Evolutionary conservation across 2,888 invertebrate species (phyloP), one percentile per base, ranked within the genome.

Genomic region (Dichetophora obliterata): DNA sequence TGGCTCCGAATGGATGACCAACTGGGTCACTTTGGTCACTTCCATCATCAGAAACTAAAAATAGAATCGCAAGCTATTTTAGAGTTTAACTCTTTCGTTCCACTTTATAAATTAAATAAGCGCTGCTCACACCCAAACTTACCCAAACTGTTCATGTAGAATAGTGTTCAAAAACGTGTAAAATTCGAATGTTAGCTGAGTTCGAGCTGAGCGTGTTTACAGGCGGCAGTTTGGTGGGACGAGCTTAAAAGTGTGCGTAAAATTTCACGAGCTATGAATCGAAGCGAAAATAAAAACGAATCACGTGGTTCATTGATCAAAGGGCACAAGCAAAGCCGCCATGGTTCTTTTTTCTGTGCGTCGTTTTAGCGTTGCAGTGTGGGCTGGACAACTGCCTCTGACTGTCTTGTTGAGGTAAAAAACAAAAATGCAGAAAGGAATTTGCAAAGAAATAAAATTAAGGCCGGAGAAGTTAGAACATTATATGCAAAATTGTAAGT

Each of bases 61-160:
- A 54, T 19, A 54, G 22, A 54, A 54, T 22, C 54, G 5, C 8
- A 54, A 22, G 19, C 19, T 54, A 54, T 54, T 19, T 54, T 34
- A n/a, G n/a, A 37, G n/a, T 34, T 34, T 19, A 8, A 63, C 34
- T n/a, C 27, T 54, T 52, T 52, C 8, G 70, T 31, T 54, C 27
- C n/a, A 76, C 65, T 71, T 63, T 65, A 63, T 34, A 76, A 71
- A 70, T 71, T 71, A 11, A 71, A 71, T 76, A 65, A 76, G 71
- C 71, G 71, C 2, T 14, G 16, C 48, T n/a, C 5, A 61, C 24
- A 70, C n/a, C 5, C 8, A 34, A 16, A 70, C 66, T 24, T 11
- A 54, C 8, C 9, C 19, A 22, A 54, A 9, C n/a, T 31, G 31
- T 24, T 50, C 16, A 68, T 50, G 68, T 22, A 50, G 16, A 43